Conservation (phyloP, 2,113 vertebrate species). For the Phycodurus eques region DNA sequence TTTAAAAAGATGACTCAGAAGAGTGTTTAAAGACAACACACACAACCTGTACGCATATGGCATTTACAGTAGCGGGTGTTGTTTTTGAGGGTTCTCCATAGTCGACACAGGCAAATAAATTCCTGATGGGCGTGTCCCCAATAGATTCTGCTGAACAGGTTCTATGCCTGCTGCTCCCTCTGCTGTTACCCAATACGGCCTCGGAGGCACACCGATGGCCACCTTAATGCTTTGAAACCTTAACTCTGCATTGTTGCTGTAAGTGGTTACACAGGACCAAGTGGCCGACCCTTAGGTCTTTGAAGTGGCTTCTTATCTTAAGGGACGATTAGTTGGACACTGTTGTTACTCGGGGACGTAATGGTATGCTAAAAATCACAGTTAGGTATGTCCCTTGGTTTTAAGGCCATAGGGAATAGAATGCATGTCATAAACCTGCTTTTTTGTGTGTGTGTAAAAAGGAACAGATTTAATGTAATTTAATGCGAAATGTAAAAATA, state of each 20-base stretch:
- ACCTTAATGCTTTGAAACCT: background rate
- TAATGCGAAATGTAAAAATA: too few relatives aligned
- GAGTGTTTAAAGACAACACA: background rate
- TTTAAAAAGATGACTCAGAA: background rate
- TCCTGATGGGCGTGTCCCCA: slow-evolving; percentile 48
- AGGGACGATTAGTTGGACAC: too few relatives aligned
- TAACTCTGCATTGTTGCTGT: too few relatives aligned
- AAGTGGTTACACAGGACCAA: background rate
- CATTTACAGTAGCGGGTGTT: background rate
- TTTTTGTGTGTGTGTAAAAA: too few relatives aligned
- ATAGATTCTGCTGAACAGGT: slow-evolving; percentile 59
- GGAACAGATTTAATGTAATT: too few relatives aligned
- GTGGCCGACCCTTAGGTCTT: background rate
- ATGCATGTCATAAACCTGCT: too few relatives aligned
- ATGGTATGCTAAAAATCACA: too few relatives aligned
- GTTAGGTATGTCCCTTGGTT: too few relatives aligned
- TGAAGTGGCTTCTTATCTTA: background rate
- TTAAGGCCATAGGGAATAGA: too few relatives aligned
- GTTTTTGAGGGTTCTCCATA: slow-evolving; percentile 22
- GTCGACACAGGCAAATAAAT: slow-evolving; percentile 37
- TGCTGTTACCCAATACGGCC: slow-evolving; percentile 29
- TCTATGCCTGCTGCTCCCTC: slow-evolving; percentile 40
- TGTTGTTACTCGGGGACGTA: too few relatives aligned
- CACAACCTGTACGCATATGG: background rate
- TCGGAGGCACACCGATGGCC: slow-evolving; percentile 5